A percentile compares a stretch with the other conserved stretches of the same genome.
Conservation (phyloP, 2,797 vertebrate genomes). For the Silurus aristotelis region DNA sequence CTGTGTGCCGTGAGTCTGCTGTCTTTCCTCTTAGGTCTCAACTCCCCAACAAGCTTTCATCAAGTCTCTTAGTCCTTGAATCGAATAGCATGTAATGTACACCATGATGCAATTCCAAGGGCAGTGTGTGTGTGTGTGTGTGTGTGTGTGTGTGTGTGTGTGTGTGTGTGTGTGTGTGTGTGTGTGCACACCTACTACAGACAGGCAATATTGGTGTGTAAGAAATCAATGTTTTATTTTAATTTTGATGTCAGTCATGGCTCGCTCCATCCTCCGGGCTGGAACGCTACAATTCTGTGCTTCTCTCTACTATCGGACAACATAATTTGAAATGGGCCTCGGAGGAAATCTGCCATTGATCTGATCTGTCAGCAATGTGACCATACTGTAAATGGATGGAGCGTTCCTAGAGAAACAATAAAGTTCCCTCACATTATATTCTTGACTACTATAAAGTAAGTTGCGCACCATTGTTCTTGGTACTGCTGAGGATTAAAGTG, state of each 20-base stretch:
- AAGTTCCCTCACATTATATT: conserved; percentile 33
- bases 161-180: not conserved
- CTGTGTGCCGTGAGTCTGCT: conserved; percentile 24
- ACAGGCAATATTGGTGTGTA: conserved; percentile 48
- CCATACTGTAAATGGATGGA: conserved; percentile 51
- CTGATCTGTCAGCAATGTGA: conserved; percentile 51
- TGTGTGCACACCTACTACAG: conserved; percentile 33
- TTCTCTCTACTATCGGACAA: conserved; percentile 51
- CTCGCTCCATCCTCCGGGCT: conserved; percentile 55
- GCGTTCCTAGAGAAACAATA: conserved; percentile 45
- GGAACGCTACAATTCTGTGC: conserved; percentile 49
- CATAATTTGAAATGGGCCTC: conserved; percentile 58
- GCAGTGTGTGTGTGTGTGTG: too few relatives aligned
- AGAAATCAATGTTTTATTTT: conserved; percentile 61
- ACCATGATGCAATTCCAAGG: conserved; percentile 33
- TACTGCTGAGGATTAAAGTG: conserved; percentile 31
- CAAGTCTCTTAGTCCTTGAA: conserved; percentile 32
- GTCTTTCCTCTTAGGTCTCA: conserved; percentile 44
- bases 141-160: too few relatives aligned
- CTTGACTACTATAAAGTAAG: conserved; percentile 23
- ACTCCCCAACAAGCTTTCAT: conserved; percentile 43
- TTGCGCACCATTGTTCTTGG: conserved; percentile 22
- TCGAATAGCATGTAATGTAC: conserved; percentile 52
- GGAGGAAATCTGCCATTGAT: conserved; percentile 55
- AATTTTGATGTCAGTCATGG: conserved; percentile 57